Base-by-base conservation (phyloP, 2,797 vertebrate species). In the Malacoraja senta region DNA sequence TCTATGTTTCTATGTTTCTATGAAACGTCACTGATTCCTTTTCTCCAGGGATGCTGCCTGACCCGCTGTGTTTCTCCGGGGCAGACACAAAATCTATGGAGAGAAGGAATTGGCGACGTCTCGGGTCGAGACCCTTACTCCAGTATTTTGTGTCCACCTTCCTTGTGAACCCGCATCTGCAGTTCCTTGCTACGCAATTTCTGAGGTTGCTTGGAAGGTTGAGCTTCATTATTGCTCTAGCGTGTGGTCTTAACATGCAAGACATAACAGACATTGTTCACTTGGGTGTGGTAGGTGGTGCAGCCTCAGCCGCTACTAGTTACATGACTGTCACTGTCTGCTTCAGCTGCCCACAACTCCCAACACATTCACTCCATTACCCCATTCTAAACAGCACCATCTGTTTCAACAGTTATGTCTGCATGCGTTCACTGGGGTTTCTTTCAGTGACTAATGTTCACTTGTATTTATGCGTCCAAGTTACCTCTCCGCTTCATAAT, bases 401-500 rank as follows among this genome's bases (percentile, higher is more conserved):
- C 88, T 72, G 21, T 72, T 72, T 12, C 61, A 29, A 29, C 63
- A 86, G 63, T 86, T 91, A 44, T 72, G 21, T 72, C 32, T 35
- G 88, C 68, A 71, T 44, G 63, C 44, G 35, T 72, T 44, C 63
- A 44, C 65, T 91, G 38, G 68, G 35, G 65, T 91, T 32, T 68
- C 24, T 35, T 44, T 71, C 88, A 71, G 19, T 91, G 88, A 91
- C 38, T 91, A 91, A 91, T 72, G 65, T 72, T n/a, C 63, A 17
- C 71, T 72, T 72, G 38, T 26, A 24, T 38, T 38, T 72, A 19
- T 3, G 0, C 6, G 32, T 24, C 65, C 21, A 68, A 35, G 17
- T 21, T 90, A 17, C 29, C 26, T 32, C 68, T 91, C 24, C 1
- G 65, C 12, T 44, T 91, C 24, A 44, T 17, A 44, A 68, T 44